Evolutionary conservation across 1,140 invertebrate species (phyloP), one percentile per base, ranked within the genome.

Genomic region (Myzus persicae): DNA sequence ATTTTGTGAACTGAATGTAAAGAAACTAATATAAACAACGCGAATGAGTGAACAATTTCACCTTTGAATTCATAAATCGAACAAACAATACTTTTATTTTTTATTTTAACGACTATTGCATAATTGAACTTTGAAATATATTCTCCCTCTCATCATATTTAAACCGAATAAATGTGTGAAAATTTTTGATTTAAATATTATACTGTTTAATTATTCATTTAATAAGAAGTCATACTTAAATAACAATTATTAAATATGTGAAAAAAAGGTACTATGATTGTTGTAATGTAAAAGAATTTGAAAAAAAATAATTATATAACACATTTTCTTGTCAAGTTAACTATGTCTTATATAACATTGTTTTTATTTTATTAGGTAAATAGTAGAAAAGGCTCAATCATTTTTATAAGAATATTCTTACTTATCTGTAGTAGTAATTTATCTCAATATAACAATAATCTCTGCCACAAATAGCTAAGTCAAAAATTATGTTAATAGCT

Each of bases 21-120:
- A 67, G 59, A 67, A 67, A 67, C 31, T 67, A 4, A n/a, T 67
- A 14, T 11, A 67, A 67, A 67, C 4, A 26, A 67, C 59, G 0
- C 31, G 11, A 67, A 67, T 67, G 59, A 67, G 59, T 67, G 26
- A 67, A 67, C 31, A 67, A 67, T n/a, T 76, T 76, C 1, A 76
- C 59, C 31, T 76, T n/a, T 5, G 20, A 67, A 76, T 76, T 4
- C 4, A 76, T 18, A 5, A 18, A 76, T 76, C n/a, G 14, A 76
- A n/a, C 59, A 76, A 76, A 76, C 59, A 76, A 76, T 76, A 18
- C 59, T n/a, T 76, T 67, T 76, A n/a, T 67, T 67, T 67, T 67
- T n/a, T 76, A n/a, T 76, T n/a, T 76, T n/a, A n/a, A 76, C n/a
- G n/a, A n/a, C 31, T 76, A n/a, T 76, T 76, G 31, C 5, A 14